Conservation (phyloP, 1,140 invertebrate species). For the Panonychus citri region DNA sequence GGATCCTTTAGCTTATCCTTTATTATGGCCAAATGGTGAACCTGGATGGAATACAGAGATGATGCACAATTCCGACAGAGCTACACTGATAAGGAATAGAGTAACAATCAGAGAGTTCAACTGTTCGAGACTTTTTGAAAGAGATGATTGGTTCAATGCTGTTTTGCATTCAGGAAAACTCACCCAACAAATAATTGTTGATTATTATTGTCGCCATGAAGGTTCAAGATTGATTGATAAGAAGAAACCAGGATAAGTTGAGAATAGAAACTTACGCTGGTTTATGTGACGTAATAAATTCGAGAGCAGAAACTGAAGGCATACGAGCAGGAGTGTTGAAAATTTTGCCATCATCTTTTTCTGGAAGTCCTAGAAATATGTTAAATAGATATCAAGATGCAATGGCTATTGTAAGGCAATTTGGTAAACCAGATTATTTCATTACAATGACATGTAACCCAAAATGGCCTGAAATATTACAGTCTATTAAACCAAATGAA, state of each 20-base stretch:
- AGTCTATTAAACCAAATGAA: not conserved
- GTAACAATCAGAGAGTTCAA: not conserved
- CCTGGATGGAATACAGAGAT: not conserved
- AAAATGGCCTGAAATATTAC: not conserved
- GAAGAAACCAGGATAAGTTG: conserved; percentile 7
- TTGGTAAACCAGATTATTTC: conserved; percentile 23
- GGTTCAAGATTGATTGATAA: conserved; percentile 6
- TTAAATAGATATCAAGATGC: conserved; percentile 16
- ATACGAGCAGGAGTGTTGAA: not conserved
- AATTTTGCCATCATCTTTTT: conserved; percentile 11
- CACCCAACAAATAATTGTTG: conserved; percentile 12
- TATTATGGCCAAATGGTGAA: conserved; percentile 12
- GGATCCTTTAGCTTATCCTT: conserved; percentile 16
- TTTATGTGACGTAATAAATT: conserved; percentile 6
- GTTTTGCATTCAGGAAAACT: conserved; percentile 15
- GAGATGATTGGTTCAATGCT: conserved; percentile 8
- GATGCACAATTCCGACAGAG: not conserved
- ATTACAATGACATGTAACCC: conserved; percentile 25
- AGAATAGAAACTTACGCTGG: conserved; percentile 10
- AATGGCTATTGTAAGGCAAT: conserved; percentile 18
- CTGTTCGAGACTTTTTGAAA: not conserved
- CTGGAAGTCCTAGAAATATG: conserved; percentile 5
- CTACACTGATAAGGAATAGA: not conserved
- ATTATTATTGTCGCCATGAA: conserved; percentile 9
- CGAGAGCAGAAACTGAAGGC: not conserved